Base-by-base conservation (phyloP, 2,888 invertebrate genomes). In the Carpatolechia fugitivella region DNA sequence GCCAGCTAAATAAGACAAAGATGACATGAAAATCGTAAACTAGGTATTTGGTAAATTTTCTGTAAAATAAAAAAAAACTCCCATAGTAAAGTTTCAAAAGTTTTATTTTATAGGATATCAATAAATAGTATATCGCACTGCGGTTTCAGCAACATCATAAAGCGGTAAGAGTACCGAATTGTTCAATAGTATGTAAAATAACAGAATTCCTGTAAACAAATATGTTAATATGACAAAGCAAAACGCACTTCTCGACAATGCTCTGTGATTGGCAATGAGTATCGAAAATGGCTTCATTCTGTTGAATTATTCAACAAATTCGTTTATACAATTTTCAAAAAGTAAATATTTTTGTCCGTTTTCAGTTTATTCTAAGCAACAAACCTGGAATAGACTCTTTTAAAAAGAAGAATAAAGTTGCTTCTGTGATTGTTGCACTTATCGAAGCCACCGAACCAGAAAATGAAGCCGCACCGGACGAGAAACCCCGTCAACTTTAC, bases 341-440 rank as follows among this genome's bases (percentile, higher is more conserved):
- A n/a, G n/a, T n/a, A n/a, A n/a, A n/a, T n/a, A n/a, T n/a, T n/a
- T n/a, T n/a, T 44, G 49, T 54, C 44, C n/a, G 52, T 56, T 75
- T 74, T 35, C 72, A 89, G 88, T 74, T 83, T 44, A 64, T 88
- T 63, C 69, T 89, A 13, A 84, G 79, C 51, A 88, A 85, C 55
- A 78, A 80, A n/a, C 67, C 74, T 1, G 84, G 79, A 62, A 69
- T 76, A 50, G 76, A 79, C 14, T 54, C 63, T 13, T 52, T 64
- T 3, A 80, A 68, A 65, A 85, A 82, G 64, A 82, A 69, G 59
- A 69, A 64, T 8, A 87, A 83, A 76, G 55, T 78, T 36, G 87
- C 97, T 13, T 97, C 98, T 29, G 97, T 99, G 11, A 98, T 97
- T 51, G 94, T 99, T 69, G 95, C 98, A 36, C 90, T 99, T 59